Conservation (phyloP, 2,888 invertebrate species). For the Aleiodes leptofemur region DNA sequence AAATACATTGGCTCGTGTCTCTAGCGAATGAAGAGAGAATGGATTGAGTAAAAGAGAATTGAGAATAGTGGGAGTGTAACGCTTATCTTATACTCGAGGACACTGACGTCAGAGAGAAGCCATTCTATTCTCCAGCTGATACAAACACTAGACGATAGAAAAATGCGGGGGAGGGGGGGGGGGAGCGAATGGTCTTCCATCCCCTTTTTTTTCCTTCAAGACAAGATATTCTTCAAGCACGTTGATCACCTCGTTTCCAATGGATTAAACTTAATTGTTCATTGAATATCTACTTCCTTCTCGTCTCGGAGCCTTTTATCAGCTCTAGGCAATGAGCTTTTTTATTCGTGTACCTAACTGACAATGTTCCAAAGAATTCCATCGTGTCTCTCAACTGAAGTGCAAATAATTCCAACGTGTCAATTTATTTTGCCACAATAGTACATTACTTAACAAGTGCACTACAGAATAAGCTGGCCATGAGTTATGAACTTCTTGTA, state of each 20-base stretch:
- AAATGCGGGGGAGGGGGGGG: neutral
- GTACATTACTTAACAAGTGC: too few species aligned
- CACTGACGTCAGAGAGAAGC: constrained; percentile 23
- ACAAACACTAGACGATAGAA: constrained; percentile 13
- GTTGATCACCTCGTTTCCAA: constrained; percentile 28
- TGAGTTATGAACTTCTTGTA: too few species aligned
- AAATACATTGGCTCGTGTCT: constrained; percentile 11
- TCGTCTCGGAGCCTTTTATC: neutral
- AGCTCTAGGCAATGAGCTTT: constrained; percentile 4
- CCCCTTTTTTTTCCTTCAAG: neutral
- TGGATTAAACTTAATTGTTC: constrained; percentile 34
- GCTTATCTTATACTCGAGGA: constrained; percentile 2
- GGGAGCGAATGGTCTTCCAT: neutral
- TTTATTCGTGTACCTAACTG: neutral
- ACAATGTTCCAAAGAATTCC: too few species aligned
- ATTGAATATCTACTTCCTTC: neutral
- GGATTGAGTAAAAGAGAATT: neutral
- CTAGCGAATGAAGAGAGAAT: neutral
- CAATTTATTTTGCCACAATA: neutral
- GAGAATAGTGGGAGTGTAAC: neutral
- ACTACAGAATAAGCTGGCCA: too few species aligned
- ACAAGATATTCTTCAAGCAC: constrained; percentile 6
- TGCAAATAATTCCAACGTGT: neutral
- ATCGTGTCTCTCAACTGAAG: too few species aligned
- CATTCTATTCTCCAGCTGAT: constrained; percentile 10